These are phyloP conservation scores for Semotilus atromaculatus DNA, from an alignment of 2,797 vertebrate genomes.

Conservation along the genomic window DNA sequence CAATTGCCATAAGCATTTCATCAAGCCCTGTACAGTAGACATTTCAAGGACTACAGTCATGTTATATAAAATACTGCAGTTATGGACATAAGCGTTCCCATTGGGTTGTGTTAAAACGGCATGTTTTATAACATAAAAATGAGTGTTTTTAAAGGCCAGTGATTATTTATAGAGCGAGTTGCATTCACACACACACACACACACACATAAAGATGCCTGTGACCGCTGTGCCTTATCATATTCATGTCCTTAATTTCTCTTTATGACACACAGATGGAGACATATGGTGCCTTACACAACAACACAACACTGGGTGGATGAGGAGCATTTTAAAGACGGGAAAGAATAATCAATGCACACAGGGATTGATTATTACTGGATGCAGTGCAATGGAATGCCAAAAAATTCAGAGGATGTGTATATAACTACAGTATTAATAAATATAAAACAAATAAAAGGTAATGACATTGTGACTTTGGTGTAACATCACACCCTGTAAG, in stretches of 20 bases:
- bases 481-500: neutral
- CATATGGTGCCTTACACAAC: neutral
- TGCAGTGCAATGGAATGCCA: neutral
- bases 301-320: neutral
- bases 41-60: neutral
- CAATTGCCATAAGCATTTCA: slow-evolving; percentile 9
- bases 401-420: no score
- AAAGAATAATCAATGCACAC: neutral
- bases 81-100: neutral
- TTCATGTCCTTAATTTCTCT: slow-evolving; percentile 4
- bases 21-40: slow-evolving; percentile 6
- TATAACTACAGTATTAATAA: neutral
- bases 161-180: neutral
- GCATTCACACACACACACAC: no score
- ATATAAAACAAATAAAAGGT: neutral
- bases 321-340: neutral
- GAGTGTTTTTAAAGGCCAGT: slow-evolving; percentile 11
- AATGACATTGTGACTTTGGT: neutral
- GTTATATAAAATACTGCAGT: neutral
- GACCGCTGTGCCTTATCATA: no score
- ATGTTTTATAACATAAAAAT: slow-evolving; percentile 6
- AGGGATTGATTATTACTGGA: neutral
- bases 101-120: neutral
- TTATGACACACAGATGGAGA: neutral
- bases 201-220: no score